These are phyloP conservation scores for Thaumetopoea pityocampa DNA, from an alignment of 1,140 invertebrate genomes.

Conservation along the genomic window DNA sequence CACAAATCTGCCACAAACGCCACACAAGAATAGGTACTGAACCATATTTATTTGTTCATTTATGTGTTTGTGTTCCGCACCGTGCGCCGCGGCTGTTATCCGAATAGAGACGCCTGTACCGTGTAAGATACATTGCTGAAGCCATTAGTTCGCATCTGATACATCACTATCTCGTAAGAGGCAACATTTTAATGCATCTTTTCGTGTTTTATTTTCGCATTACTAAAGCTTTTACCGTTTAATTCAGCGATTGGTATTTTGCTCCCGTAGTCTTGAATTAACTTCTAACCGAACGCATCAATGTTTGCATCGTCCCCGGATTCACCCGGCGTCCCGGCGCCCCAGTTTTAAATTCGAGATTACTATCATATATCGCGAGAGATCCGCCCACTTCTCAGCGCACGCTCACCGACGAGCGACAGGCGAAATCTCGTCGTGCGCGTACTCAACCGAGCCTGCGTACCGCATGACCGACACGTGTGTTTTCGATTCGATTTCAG, in stretches of 20 bases:
- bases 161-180: constrained; percentile 42
- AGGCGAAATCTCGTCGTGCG: constrained; percentile 40
- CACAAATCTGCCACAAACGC: constrained; percentile 65
- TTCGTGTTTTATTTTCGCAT: constrained; percentile 58
- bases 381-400: not conserved
- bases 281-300: constrained; percentile 56
- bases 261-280: constrained; percentile 44
- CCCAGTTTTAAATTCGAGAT: constrained; percentile 4
- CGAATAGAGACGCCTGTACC: constrained; percentile 53
- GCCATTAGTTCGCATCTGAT: constrained; percentile 56
- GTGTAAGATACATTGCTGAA: constrained; percentile 48
- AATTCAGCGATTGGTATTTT: constrained; percentile 44
- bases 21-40: constrained; percentile 72
- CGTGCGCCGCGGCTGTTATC: constrained; percentile 55
- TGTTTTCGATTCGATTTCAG: constrained; percentile 73
- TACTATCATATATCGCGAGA: not conserved
- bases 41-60: constrained; percentile 67
- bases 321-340: not conserved
- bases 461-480: constrained; percentile 75
- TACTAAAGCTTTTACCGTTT: constrained; percentile 54
- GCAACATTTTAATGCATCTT: constrained; percentile 73
- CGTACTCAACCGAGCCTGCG: constrained; percentile 61
- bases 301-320: constrained; percentile 18
- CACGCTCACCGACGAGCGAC: constrained; percentile 4
- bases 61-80: constrained; percentile 71